phyloP scores from a whole-genome alignment of 1,140 invertebrate species.

The fruit fly (Drosophila melanogaster) region Release_6_plus_ISO1_MT NC_004354.4:14611501-14612000 shows the following conservation, averaged over 20 bases:
- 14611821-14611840: slow-evolving; percentile 39
- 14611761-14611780: slow-evolving; percentile 29
- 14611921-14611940: slow-evolving; percentile 13
- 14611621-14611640: too few relatives aligned
- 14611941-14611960: slow-evolving; percentile 3
- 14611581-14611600: not conserved
- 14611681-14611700: slow-evolving; percentile 16
- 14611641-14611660: too few relatives aligned
- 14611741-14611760: slow-evolving; percentile 4
- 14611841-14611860: slow-evolving; percentile 53
- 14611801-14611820: slow-evolving; percentile 48
- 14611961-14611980: slow-evolving; percentile 2
- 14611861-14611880: slow-evolving; percentile 9
- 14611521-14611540: too few relatives aligned
- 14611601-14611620: too few relatives aligned
- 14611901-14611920: slow-evolving; percentile 24
- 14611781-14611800: slow-evolving; percentile 76
- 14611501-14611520: too few relatives aligned
- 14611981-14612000: not conserved
- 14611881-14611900: not conserved
- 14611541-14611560: too few relatives aligned
- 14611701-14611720: slow-evolving; percentile 7
- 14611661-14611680: not conserved
- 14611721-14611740: slow-evolving; percentile 18
- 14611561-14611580: too few relatives aligned